Percentiles rank a stretch among this genome's conserved stretches.
phyloP scores from a whole-genome alignment of 2,888 invertebrate genomes.

The Saturnia pavonia region DNA sequence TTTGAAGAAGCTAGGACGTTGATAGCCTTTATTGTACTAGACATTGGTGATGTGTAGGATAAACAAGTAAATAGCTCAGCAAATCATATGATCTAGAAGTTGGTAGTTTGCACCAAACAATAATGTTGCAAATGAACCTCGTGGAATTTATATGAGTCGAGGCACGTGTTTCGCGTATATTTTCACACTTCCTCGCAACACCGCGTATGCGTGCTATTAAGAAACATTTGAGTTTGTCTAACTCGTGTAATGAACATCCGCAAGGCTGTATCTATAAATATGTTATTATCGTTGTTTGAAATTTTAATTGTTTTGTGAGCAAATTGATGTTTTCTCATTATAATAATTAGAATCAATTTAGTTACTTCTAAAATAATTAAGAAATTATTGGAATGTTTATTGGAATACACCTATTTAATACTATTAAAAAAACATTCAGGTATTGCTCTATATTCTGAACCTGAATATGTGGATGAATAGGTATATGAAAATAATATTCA shows the following conservation, averaged over 20 bases:
- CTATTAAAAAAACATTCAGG: too few species aligned
- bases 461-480: too few species aligned
- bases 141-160: constrained; percentile 67
- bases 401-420: too few species aligned
- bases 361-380: too few species aligned
- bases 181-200: constrained; percentile 46
- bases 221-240: constrained; percentile 33
- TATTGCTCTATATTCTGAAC: too few species aligned
- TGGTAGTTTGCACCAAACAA: constrained; percentile 36
- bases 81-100: background rate
- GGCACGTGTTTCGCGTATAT: constrained; percentile 67
- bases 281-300: background rate
- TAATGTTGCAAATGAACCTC: constrained; percentile 61
- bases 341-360: background rate
- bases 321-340: background rate
- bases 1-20: too few species aligned
- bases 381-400: too few species aligned
- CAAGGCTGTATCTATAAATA: constrained; percentile 21
- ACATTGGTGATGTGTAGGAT: too few species aligned
- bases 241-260: constrained; percentile 32
- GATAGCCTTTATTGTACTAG: too few species aligned
- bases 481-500: too few species aligned
- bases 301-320: background rate
- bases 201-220: constrained; percentile 28
- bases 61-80: background rate